Percentiles rank a stretch among this genome's conserved stretches.
phyloP scores from a whole-genome alignment of 2,888 invertebrate species.

The Polydrusus tereticollis region DNA sequence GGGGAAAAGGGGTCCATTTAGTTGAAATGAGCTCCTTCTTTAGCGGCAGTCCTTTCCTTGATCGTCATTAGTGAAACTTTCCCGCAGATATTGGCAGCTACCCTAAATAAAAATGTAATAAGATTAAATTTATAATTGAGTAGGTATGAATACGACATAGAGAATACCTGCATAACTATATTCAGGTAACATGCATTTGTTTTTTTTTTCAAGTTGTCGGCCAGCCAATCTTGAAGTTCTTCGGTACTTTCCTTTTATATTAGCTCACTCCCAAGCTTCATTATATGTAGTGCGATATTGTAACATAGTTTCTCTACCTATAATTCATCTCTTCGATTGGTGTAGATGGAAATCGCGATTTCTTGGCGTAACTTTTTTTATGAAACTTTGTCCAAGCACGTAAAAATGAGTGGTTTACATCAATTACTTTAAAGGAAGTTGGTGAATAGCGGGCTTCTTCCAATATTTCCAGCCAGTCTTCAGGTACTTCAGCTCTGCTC shows the following conservation, averaged over 20 bases:
- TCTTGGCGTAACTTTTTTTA: background rate
- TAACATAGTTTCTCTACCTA: background rate
- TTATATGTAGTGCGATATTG: background rate
- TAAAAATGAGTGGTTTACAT: background rate
- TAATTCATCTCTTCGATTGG: background rate
- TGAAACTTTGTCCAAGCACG: background rate
- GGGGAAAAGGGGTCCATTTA: too few species aligned
- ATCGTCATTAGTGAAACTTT: too few species aligned
- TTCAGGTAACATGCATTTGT: background rate
- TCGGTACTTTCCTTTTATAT: background rate
- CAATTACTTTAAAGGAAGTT: background rate
- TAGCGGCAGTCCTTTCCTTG: too few species aligned
- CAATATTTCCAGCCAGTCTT: background rate
- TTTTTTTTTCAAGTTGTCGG: background rate
- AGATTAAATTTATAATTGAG: background rate
- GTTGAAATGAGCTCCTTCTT: too few species aligned
- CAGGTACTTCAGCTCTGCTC: background rate
- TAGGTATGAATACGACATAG: too few species aligned
- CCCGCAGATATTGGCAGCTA: background rate
- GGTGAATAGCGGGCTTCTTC: background rate
- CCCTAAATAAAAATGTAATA: background rate
- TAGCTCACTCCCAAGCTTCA: background rate
- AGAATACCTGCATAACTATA: background rate
- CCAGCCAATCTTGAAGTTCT: background rate
- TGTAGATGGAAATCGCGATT: background rate